These are phyloP conservation scores for Vulpes lagopus DNA, from an alignment of 2,113 vertebrate species.

Conservation along the genomic window DNA sequence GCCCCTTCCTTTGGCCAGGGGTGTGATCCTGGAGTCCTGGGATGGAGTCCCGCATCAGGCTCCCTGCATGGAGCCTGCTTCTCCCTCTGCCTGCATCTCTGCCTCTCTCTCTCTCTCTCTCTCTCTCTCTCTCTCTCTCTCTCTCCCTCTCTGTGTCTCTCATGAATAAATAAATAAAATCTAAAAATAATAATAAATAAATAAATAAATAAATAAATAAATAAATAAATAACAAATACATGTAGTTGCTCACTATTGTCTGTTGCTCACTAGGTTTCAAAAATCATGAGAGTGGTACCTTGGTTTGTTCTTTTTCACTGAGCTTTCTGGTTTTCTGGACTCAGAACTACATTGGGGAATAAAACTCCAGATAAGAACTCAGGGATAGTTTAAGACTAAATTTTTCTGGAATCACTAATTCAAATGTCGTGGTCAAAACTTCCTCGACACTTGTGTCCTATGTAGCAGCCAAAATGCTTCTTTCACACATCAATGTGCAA, in stretches of 20 bases:
- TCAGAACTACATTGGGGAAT: not conserved
- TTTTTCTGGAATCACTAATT: not conserved
- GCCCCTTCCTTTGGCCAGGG: too few relatives aligned
- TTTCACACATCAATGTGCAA: not conserved
- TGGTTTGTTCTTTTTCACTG: not conserved
- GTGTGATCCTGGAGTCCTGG: too few relatives aligned
- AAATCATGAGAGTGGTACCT: not conserved
- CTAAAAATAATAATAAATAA: too few relatives aligned
- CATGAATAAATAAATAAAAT: too few relatives aligned
- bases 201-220: too few relatives aligned
- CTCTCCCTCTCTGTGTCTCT: too few relatives aligned
- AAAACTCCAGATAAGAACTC: not conserved
- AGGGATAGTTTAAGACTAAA: not conserved
- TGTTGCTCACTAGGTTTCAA: not conserved
- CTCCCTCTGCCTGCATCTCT: too few relatives aligned
- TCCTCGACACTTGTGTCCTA: not conserved
- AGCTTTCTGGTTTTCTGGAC: rapidly evolving
- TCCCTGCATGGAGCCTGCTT: too few relatives aligned
- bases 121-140: too few relatives aligned
- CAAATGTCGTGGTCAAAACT: not conserved
- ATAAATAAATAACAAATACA: not conserved
- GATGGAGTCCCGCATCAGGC: too few relatives aligned
- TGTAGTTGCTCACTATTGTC: not conserved
- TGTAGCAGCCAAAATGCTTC: not conserved
- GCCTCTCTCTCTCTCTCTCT: too few relatives aligned